These are phyloP conservation scores for Thalpophila matura DNA, from an alignment of 2,888 invertebrate species.

Conservation along the genomic window DNA sequence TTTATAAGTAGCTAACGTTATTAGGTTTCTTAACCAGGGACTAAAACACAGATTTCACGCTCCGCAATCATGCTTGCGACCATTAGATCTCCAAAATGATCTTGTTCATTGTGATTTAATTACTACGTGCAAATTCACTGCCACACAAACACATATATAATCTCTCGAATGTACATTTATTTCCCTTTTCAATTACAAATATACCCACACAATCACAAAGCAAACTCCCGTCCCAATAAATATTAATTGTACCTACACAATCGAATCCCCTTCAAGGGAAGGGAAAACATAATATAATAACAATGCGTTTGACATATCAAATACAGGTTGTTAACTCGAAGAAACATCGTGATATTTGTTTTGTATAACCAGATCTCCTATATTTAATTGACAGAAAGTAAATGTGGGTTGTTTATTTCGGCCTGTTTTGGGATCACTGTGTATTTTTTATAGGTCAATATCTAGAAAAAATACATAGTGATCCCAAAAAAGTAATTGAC, in stretches of 20 bases:
- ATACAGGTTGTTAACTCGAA: conserved; percentile 45
- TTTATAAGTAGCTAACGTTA: too few species aligned
- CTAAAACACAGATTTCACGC: too few species aligned
- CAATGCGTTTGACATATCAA: conserved; percentile 55
- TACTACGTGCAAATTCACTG: not conserved
- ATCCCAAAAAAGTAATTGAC: too few species aligned
- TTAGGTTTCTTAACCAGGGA: too few species aligned
- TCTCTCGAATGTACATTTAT: not conserved
- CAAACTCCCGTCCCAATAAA: conserved; percentile 22
- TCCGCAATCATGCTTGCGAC: too few species aligned
- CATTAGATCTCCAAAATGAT: too few species aligned
- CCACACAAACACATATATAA: not conserved
- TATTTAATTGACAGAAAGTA: conserved; percentile 45
- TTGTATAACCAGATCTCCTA: conserved; percentile 32
- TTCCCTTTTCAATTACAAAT: conserved; percentile 22
- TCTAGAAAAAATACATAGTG: too few species aligned
- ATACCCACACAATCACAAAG: not conserved
- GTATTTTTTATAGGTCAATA: not conserved
- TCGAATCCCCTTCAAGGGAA: conserved; percentile 25
- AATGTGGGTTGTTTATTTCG: conserved; percentile 36
- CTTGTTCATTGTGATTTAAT: too few species aligned
- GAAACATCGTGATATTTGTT: conserved; percentile 41
- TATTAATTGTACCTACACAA: conserved; percentile 42
- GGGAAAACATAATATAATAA: conserved; percentile 47
- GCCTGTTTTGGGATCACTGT: not conserved